Conservation (phyloP, 2,797 vertebrate genomes). For the Periophthalmus magnuspinnatus region DNA sequence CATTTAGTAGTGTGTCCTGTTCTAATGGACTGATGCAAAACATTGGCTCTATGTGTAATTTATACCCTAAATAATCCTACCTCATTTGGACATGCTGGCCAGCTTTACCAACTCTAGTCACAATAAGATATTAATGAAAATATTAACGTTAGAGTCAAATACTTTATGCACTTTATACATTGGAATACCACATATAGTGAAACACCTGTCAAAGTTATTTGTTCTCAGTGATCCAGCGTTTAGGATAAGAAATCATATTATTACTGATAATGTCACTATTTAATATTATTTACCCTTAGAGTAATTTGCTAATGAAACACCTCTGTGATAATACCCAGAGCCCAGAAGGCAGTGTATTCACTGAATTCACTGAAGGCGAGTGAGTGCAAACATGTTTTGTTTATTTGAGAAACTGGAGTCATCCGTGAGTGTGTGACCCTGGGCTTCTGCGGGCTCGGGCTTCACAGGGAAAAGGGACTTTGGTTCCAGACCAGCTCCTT, state of each 20-base stretch:
- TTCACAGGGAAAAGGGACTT: slow-evolving; percentile 41
- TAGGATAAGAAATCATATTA: no score
- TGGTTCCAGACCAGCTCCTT: slow-evolving; percentile 65
- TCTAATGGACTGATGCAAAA: not conserved
- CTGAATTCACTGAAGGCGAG: slow-evolving; percentile 14
- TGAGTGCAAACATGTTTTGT: slow-evolving; percentile 34
- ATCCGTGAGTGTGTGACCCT: slow-evolving; percentile 37
- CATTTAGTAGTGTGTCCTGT: not conserved
- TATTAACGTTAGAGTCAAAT: no score
- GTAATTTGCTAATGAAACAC: not conserved
- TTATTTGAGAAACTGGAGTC: slow-evolving; percentile 55
- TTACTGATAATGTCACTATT: not conserved
- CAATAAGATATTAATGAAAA: no score
- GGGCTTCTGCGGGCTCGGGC: slow-evolving; percentile 41
- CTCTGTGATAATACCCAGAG: not conserved
- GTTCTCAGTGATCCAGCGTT: no score
- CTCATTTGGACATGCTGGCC: not conserved
- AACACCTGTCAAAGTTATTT: no score
- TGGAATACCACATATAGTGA: no score
- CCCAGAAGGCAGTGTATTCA: slow-evolving; percentile 1
- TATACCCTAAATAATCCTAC: not conserved
- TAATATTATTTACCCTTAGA: not conserved
- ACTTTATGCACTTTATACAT: no score
- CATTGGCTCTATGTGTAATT: not conserved
- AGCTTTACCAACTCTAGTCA: no score